Base-by-base conservation (phyloP, 2,113 vertebrate genomes). In the Ophiodon elongatus region DNA sequence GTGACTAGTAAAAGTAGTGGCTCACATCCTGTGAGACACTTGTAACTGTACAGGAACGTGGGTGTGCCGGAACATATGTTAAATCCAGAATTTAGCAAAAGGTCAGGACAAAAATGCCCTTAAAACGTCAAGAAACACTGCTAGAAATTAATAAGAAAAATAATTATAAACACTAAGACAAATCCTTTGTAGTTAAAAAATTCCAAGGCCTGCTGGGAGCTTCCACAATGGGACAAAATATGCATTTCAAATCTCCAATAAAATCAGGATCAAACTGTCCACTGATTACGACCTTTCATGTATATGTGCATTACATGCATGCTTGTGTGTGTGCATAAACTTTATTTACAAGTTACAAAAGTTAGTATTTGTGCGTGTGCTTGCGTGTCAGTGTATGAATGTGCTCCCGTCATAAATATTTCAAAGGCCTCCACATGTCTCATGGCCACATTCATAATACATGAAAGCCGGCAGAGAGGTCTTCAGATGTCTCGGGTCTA, bases 391-490 rank as follows among this genome's bases (percentile, higher is more conserved):
- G 70, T 39, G 35, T 79, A 45, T 73, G 59, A 72, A 72, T 83
- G 68, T 77, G 43, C 35, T 29, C 76, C 76, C 4, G 39, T 73
- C 17, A 29, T 93, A 8, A 93, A 94, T 93, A 84, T 93, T 93
- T 93, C 25, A 94, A 69, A 72, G 35, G 56, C 14, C 66, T 90
- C 79, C 35, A 73, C 63, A 79, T 88, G 88, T 90, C 88, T 85
- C 70, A 79, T 85, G 74, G 73, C 79, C 64, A 73, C 82, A 91
- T 95, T 77, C 57, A 94, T 92, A 83, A 94, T 91, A 83, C 68
- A 94, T 91, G 74, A 77, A 84, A 79, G 70, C 13, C 2, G 71
- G 62, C 62, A 45, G 69, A 43, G 31, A 43, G 21, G 76, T 83
- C 80, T 84, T 88, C 78, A 70, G 65, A 85, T 62, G 78, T 79